Base-by-base conservation (phyloP, 2,797 vertebrate species). In the Dryobates pubescens region DNA sequence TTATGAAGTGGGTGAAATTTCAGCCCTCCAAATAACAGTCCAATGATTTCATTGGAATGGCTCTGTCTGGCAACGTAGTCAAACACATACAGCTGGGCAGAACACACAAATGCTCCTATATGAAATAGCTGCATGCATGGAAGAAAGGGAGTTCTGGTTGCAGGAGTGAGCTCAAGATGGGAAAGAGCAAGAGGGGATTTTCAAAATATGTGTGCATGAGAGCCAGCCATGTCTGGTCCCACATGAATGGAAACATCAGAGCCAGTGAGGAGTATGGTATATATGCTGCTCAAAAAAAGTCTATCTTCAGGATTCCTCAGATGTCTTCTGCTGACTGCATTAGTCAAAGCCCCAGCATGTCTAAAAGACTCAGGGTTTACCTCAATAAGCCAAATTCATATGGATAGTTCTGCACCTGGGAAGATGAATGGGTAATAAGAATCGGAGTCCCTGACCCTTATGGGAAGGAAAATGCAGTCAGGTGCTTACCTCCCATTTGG, bases 1-100 rank as follows among this genome's bases (percentile, higher is more conserved):
- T 95, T 92, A 93, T 73, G 94, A 92, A 92, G 83, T 86, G 91
- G 95, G 94, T 95, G 95, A 96, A 95, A 96, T 96, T 95, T 96
- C 93, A 96, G 86, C 86, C 90, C 72, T 91, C 72, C 75, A 86
- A 92, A 93, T 95, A 96, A 92, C 93, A 92, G 91, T 77, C 88
- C 92, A 91, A 7, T 96, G 93, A 95, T 94, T 95, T 94, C 95
- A 94, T 93, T 94, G 93, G 95, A 96, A 96, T 95, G 90, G 70
- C 78, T 90, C 68, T 87, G 72, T 95, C 95, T 96, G 96, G 95
- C 91, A 95, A 62, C 3, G 0, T 34, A 78, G 56, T 87, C 94
- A 85, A 90, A 90, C 82, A 92, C 82, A 91, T 77, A 85, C 83
- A 92, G 91, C 86, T 95, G 94, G 91, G 92, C 84, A 92, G 88